Conservation (phyloP, 1,140 invertebrate genomes). For the Maniola jurtina region DNA sequence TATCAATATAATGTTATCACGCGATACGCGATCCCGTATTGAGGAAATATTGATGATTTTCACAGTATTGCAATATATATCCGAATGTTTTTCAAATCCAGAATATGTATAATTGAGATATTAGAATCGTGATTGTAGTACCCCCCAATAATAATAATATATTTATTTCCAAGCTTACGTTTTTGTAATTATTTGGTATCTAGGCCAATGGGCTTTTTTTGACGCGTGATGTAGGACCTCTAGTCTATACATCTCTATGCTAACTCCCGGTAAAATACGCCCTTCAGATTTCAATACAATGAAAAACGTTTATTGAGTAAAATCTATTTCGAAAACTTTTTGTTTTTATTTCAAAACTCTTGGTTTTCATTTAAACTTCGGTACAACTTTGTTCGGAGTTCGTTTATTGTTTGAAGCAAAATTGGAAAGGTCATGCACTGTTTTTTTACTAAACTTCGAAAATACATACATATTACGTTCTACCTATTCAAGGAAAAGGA, state of each 20-base stretch:
- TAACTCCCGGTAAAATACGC: background rate
- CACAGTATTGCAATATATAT: too few relatives aligned
- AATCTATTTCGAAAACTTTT: background rate
- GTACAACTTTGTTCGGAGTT: background rate
- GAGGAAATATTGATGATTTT: too few relatives aligned
- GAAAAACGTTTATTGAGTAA: background rate
- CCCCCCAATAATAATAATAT: too few relatives aligned
- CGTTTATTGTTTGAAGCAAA: background rate
- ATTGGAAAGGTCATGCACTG: background rate
- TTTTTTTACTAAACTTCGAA: background rate
- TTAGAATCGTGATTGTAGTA: too few relatives aligned
- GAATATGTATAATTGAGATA: too few relatives aligned
- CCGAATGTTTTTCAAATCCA: too few relatives aligned
- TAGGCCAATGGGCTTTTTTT: too few relatives aligned
- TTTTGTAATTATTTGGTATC: too few relatives aligned
- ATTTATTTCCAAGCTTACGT: too few relatives aligned
- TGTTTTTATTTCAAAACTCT: conserved; percentile 4
- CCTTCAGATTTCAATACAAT: background rate
- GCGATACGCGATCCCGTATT: too few relatives aligned
- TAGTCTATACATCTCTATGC: background rate
- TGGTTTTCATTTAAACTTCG: conserved; percentile 1
- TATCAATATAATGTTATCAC: too few relatives aligned
- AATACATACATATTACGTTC: background rate
- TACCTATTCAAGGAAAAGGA: background rate
- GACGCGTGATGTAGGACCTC: too few relatives aligned